Base-by-base conservation (phyloP, 2,797 vertebrate genomes). In the Chelon auratus region DNA sequence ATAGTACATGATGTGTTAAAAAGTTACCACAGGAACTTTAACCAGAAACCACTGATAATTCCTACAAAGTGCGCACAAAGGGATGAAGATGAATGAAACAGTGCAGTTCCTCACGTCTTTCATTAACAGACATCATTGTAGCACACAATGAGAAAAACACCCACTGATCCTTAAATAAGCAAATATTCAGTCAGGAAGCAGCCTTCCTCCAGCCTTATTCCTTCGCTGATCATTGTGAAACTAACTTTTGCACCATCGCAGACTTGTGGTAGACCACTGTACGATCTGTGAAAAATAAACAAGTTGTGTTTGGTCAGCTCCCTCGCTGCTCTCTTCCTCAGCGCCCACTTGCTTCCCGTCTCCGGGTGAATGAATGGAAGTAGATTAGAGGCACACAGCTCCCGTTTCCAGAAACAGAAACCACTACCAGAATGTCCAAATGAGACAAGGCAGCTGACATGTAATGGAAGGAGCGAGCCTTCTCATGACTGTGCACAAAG, bases 221-320 rank as follows among this genome's bases (percentile, higher is more conserved):
- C 8, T 8, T 11, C 24, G 22, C 42, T 67, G 45, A 69, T 86
- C 65, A 72, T 84, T 71, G 57, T 55, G 66, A 78, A 83, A 75
- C 69, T 55, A 73, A 69, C 72, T 67, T 81, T 69, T 84, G 67
- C 77, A 50, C 71, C 67, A 62, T 66, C 51, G 11, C 45, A 18
- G 68, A 80, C 81, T 77, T 75, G 85, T 55, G 87, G 87, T 75
- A 47, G 62, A 83, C 86, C 82, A 18, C 87, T 82, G 78, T 84
- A 57, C 88, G 89, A 89, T 92, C 87, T 88, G 82, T 88, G 77
- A 88, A 81, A 83, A 90, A 87, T 88, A 89, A 93, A 88, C 87
- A 88, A 77, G 64, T 74, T 40, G 69, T 88, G 86, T 87, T 88
- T 85, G 86, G 83, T 89, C 87, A 85, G 87, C 78, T 77, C 82